Evolutionary conservation across 2,113 vertebrate species (phyloP).

Genomic region (Uria aalge): DNA sequence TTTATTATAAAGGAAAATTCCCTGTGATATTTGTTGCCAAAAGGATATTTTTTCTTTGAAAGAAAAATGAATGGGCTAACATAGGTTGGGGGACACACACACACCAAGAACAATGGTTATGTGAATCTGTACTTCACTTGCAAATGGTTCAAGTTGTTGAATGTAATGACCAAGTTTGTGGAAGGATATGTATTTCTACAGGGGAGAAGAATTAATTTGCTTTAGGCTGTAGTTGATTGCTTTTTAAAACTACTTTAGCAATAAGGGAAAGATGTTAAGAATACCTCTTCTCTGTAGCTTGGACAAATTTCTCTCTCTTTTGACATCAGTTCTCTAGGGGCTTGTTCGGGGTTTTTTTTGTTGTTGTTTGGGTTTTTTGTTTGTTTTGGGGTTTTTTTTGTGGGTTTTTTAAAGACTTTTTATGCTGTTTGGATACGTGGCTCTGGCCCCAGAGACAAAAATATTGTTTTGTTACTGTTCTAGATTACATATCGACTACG

Average conservation of each 20-base stretch:
- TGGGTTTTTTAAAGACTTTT: not conserved
- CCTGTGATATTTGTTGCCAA: not conserved
- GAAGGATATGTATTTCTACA: not conserved
- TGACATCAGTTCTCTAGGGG: not conserved
- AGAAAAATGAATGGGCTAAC: not conserved
- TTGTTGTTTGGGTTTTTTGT: not conserved
- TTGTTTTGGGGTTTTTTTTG: not conserved
- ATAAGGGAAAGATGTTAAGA: not conserved
- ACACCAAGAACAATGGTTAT: not conserved
- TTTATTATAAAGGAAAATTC: not conserved
- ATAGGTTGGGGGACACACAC: not conserved
- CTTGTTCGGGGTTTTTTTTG: not conserved
- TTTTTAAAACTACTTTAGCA: not conserved
- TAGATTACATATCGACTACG: slow-evolving; percentile 80
- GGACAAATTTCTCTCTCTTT: not conserved
- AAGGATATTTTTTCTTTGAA: not conserved
- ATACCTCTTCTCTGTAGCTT: not conserved
- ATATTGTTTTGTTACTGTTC: not conserved
- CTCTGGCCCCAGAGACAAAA: not conserved
- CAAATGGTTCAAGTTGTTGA: not conserved
- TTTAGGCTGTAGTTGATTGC: not conserved
- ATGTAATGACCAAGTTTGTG: not conserved
- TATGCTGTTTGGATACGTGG: not conserved
- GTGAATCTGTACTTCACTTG: not conserved
- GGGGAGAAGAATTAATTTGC: not conserved